Percentiles rank a stretch among this genome's conserved stretches.
Conservation (phyloP, 53 echinoderm and acorn worm species). For the Holothuria scabra region DNA sequence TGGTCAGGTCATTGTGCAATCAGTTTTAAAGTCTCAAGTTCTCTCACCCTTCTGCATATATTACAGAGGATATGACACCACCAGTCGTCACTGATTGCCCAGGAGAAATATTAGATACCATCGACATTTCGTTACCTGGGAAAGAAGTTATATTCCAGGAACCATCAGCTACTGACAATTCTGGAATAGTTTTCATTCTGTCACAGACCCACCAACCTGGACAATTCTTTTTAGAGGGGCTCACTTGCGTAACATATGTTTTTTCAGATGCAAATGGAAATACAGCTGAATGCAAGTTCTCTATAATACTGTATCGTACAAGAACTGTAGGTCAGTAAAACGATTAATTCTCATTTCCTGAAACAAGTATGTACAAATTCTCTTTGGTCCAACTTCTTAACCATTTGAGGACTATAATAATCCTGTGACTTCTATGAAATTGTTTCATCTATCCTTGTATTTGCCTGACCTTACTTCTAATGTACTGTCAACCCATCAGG, state of each 20-base stretch:
- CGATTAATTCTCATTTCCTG: too few relatives aligned
- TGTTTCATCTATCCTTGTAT: too few relatives aligned
- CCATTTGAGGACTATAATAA: too few relatives aligned
- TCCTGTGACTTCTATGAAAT: too few relatives aligned
- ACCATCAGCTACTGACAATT: slow-evolving; percentile 17
- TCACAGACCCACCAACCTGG: not conserved
- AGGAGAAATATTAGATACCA: too few relatives aligned
- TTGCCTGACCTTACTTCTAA: too few relatives aligned
- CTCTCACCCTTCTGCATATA: not conserved
- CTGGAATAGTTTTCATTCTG: not conserved
- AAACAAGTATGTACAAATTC: too few relatives aligned
- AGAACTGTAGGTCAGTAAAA: too few relatives aligned
- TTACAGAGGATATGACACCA: not conserved
- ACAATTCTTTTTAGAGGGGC: not conserved
- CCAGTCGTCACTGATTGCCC: not conserved
- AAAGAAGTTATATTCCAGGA: not conserved
- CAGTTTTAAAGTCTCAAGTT: not conserved
- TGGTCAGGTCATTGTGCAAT: too few relatives aligned
- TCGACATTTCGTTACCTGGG: not conserved
- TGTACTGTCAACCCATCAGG: too few relatives aligned
- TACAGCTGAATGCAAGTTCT: not conserved
- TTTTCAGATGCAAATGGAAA: slow-evolving; percentile 44
- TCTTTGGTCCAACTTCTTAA: too few relatives aligned
- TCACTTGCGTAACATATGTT: slow-evolving; percentile 32
- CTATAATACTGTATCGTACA: not conserved